phyloP scores from a whole-genome alignment of 1,140 invertebrate genomes.

The Stratiolaelaps scimitus region DNA sequence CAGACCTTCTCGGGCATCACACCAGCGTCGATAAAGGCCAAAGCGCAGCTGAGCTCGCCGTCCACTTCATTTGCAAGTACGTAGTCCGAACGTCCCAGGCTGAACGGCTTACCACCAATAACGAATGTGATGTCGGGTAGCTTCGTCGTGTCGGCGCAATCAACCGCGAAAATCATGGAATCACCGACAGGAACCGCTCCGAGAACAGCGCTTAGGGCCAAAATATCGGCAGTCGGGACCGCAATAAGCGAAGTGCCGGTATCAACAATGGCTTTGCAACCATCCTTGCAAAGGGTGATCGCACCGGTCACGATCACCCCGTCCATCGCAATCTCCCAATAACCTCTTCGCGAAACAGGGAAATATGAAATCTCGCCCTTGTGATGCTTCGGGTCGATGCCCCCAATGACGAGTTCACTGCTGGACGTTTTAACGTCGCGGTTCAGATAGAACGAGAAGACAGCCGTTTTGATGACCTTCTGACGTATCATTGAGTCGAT shows the following conservation, averaged over 20 bases:
- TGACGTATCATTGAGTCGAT: slow-evolving; percentile 89
- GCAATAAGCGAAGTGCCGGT: slow-evolving; percentile 94
- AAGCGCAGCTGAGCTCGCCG: too few relatives aligned
- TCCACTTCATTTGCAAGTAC: too few relatives aligned
- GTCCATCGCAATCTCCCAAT: slow-evolving; percentile 97
- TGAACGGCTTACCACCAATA: slow-evolving; percentile 26
- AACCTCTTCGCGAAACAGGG: slow-evolving; percentile 67
- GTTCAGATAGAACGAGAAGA: slow-evolving; percentile 94
- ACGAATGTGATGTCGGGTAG: slow-evolving; percentile 49
- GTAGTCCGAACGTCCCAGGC: slow-evolving; percentile 36
- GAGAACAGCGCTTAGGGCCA: slow-evolving; percentile 61
- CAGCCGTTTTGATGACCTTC: slow-evolving; percentile 55
- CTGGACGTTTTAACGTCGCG: too few relatives aligned
- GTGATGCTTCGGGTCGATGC: slow-evolving; percentile 83
- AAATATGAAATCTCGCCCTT: slow-evolving; percentile 81
- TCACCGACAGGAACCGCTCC: slow-evolving; percentile 69
- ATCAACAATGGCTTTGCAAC: slow-evolving; percentile 90
- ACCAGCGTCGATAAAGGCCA: too few relatives aligned
- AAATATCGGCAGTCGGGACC: slow-evolving; percentile 66
- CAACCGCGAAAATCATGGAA: slow-evolving; percentile 48
- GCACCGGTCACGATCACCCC: slow-evolving; percentile 48
- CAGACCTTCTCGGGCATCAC: slow-evolving; percentile 68
- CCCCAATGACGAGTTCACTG: slow-evolving; percentile 86
- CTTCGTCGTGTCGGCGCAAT: slow-evolving; percentile 56
- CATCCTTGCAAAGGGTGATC: slow-evolving; percentile 50